Evolutionary conservation across 2,797 vertebrate species (phyloP).

Genomic region (Enteromius argenteus): DNA sequence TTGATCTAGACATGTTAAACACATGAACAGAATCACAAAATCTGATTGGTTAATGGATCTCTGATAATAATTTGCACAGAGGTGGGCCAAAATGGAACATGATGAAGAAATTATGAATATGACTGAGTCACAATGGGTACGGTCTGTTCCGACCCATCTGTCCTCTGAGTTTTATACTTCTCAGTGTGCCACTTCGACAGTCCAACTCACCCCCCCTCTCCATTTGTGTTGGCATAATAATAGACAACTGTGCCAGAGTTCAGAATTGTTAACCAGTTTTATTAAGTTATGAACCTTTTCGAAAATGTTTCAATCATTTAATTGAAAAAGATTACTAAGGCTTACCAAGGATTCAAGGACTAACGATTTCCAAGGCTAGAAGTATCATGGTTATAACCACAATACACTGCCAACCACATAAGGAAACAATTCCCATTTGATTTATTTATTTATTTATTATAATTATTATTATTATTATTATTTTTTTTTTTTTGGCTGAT

Average conservation of each 20-base stretch:
- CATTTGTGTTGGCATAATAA: not conserved
- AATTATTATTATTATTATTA: not conserved
- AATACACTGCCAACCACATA: not conserved
- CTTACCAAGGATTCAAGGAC: not conserved
- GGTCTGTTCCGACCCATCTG: slow-evolving; percentile 55
- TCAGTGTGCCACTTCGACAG: not conserved
- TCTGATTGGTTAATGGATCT: not conserved
- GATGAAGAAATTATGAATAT: slow-evolving; percentile 38
- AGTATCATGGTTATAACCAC: not conserved
- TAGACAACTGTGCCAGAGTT: slow-evolving; percentile 19
- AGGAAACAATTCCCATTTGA: not conserved
- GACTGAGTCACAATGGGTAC: slow-evolving; percentile 53
- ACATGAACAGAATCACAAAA: not conserved
- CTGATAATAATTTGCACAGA: slow-evolving; percentile 6
- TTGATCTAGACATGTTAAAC: slow-evolving; percentile 16
- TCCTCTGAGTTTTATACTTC: slow-evolving; percentile 23
- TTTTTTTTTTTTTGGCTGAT: not conserved
- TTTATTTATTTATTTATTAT: not conserved
- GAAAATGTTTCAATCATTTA: not conserved
- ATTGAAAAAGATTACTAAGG: not conserved
- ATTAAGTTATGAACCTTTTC: not conserved
- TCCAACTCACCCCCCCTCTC: not conserved
- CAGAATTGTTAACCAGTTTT: not conserved
- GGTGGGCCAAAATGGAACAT: slow-evolving; percentile 21
- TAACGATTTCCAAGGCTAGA: not conserved